Percentiles rank a stretch among this genome's conserved stretches.
phyloP scores from a whole-genome alignment of 64 coral and sea anemone species.

The Pocillopora damicornis region DNA sequence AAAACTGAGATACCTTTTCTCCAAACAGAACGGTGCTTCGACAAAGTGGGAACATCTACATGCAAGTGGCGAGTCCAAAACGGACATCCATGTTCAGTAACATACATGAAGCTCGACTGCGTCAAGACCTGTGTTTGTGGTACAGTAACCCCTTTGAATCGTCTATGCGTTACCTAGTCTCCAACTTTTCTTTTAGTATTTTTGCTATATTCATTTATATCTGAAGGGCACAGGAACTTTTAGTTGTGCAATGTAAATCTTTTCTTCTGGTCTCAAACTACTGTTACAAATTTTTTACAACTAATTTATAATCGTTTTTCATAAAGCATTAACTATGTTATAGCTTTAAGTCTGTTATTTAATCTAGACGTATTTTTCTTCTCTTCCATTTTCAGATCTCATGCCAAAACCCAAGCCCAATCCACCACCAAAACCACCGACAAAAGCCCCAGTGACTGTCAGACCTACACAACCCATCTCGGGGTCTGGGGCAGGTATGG shows the following conservation, averaged over 20 bases:
- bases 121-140: constrained; percentile 51
- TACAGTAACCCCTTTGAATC: not conserved
- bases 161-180: not conserved
- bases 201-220: no score
- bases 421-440: not conserved
- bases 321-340: not conserved
- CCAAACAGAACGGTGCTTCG: constrained; percentile 16
- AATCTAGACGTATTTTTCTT: not conserved
- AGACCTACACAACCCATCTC: not conserved
- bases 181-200: not conserved
- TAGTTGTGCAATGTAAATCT: no score
- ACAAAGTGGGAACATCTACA: constrained; percentile 46
- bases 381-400: constrained; percentile 10
- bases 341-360: not conserved
- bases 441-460: not conserved
- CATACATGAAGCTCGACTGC: constrained; percentile 41
- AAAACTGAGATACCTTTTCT: not conserved
- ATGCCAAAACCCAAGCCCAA: constrained; percentile 16
- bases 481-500: not conserved
- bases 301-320: not conserved
- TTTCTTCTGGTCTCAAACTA: no score
- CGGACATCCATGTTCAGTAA: constrained; percentile 9
- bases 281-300: not conserved
- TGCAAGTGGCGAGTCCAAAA: constrained; percentile 49
- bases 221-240: no score